Percentiles rank a stretch among this genome's conserved stretches.
These are phyloP conservation scores for Crossaster papposus DNA, from an alignment of 53 echinoderm and acorn worm genomes.

Conservation along the genomic window DNA sequence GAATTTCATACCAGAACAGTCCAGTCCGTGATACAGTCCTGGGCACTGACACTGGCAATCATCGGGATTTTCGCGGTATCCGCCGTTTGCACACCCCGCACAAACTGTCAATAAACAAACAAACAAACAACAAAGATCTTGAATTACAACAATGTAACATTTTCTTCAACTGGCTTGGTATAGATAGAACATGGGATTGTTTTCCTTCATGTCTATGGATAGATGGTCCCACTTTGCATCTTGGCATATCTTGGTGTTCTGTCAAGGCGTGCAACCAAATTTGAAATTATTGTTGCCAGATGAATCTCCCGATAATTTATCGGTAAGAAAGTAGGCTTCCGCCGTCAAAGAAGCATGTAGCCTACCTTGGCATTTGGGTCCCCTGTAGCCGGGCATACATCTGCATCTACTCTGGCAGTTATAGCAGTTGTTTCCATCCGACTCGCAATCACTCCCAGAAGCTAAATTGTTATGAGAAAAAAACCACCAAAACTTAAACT, in stretches of 20 bases:
- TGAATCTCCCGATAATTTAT: too few relatives aligned
- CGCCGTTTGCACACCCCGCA: constrained; percentile 18
- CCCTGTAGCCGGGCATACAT: constrained; percentile 29
- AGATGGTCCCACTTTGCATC: too few relatives aligned
- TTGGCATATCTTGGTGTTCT: too few relatives aligned
- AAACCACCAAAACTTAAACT: neutral
- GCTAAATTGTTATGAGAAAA: neutral
- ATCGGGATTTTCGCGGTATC: neutral
- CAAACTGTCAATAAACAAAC: constrained; percentile 31
- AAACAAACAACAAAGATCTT: neutral
- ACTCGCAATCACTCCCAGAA: constrained; percentile 21
- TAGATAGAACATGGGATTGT: too few relatives aligned
- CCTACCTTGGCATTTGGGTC: constrained; percentile 48
- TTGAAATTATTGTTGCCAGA: too few relatives aligned
- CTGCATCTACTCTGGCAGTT: constrained; percentile 1
- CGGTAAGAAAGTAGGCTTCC: neutral
- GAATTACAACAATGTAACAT: neutral
- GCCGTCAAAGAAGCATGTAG: neutral
- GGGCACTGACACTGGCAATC: constrained; percentile 33
- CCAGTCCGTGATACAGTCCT: constrained; percentile 24
- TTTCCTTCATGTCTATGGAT: too few relatives aligned
- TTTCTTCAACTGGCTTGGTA: too few relatives aligned
- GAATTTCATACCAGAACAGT: neutral
- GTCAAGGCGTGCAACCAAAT: too few relatives aligned
- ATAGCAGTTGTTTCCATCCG: constrained; percentile 37